These are phyloP conservation scores for Corvus hawaiiensis DNA, from an alignment of 2,113 vertebrate genomes.

Conservation along the genomic window DNA sequence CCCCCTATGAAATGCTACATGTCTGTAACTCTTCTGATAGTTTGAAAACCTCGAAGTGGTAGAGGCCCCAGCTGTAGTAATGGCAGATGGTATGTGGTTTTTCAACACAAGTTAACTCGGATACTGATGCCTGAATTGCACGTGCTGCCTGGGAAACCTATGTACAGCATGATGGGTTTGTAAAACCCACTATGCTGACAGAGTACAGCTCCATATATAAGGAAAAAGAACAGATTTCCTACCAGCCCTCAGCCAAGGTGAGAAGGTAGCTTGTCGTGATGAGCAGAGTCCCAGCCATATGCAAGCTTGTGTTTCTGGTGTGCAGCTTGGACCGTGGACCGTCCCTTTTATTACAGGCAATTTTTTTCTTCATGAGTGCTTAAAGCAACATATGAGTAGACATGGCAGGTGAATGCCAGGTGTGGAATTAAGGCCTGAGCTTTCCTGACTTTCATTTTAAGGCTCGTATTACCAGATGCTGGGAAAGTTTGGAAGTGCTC, in stretches of 20 bases:
- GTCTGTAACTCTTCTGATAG: not conserved
- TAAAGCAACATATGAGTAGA: not conserved
- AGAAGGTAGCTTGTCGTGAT: not conserved
- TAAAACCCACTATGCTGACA: not conserved
- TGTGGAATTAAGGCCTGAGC: not conserved
- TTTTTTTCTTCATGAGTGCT: not conserved
- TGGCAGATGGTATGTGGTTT: not conserved
- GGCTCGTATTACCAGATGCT: not conserved
- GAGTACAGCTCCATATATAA: not conserved
- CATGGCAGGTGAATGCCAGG: not conserved
- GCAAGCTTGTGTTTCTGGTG: not conserved
- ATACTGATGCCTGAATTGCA: not conserved
- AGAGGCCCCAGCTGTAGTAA: not conserved
- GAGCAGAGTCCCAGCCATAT: not conserved
- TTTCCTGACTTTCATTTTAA: not conserved
- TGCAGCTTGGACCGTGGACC: not conserved
- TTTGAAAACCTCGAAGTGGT: not conserved
- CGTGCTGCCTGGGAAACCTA: constrained; percentile 46
- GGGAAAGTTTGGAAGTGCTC: not conserved
- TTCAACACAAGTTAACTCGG: constrained; percentile 16
- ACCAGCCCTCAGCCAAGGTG: not conserved
- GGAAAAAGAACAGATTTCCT: not conserved
- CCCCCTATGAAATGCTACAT: not conserved
- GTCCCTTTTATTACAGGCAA: not conserved
- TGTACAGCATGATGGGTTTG: not conserved